These are phyloP conservation scores for Acanthurus lineatus DNA, from an alignment of 2,797 vertebrate species.

Conservation along the genomic window DNA sequence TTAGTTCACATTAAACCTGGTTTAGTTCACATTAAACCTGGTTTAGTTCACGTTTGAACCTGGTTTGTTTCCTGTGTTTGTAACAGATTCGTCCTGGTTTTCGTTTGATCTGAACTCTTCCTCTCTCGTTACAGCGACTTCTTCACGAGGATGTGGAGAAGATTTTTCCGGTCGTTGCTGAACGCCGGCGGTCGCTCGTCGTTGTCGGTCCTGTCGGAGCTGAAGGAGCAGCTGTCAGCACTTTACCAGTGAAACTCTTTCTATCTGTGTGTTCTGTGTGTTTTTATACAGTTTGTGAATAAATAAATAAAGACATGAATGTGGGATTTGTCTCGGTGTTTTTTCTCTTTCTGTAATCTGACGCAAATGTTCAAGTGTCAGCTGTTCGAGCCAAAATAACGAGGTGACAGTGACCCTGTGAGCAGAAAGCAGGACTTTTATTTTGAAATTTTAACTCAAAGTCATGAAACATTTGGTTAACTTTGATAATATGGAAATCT, in stretches of 20 bases:
- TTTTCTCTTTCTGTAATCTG: too few relatives aligned
- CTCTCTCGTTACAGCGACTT: conserved; percentile 4
- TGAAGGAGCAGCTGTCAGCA: conserved; percentile 25
- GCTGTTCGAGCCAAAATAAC: too few relatives aligned
- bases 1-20: background rate
- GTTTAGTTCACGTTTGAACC: background rate
- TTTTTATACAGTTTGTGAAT: background rate
- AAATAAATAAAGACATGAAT: too few relatives aligned
- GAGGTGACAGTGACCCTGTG: too few relatives aligned
- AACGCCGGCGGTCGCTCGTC: conserved; percentile 25
- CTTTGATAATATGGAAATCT: too few relatives aligned
- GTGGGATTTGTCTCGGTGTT: too few relatives aligned
- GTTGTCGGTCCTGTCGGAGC: conserved; percentile 21
- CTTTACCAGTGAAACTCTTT: conserved; percentile 3
- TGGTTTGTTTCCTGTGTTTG: background rate
- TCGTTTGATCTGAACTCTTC: too few relatives aligned
- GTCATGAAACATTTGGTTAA: too few relatives aligned
- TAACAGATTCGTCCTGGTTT: background rate
- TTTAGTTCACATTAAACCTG: background rate
- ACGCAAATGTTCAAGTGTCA: too few relatives aligned
- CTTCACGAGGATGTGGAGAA: conserved; percentile 24
- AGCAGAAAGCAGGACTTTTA: too few relatives aligned
- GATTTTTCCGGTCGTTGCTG: conserved; percentile 46
- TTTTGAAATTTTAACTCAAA: too few relatives aligned
- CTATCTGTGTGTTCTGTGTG: background rate